Conservation (phyloP, 1,140 invertebrate genomes). For the Bombus pyrosoma region DNA sequence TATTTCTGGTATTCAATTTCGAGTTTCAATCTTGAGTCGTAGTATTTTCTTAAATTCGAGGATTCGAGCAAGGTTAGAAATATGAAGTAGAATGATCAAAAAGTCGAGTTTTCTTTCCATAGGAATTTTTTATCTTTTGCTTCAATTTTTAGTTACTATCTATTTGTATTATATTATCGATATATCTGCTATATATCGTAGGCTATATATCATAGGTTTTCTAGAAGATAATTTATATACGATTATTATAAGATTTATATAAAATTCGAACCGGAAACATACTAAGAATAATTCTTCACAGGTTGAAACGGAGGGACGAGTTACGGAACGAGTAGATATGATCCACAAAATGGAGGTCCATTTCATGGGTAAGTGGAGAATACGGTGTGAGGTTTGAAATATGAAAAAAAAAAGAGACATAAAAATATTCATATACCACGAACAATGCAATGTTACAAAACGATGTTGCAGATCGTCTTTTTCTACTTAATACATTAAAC, state of each 20-base stretch:
- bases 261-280: not conserved
- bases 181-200: not conserved
- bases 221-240: not conserved
- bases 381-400: slow-evolving; percentile 45
- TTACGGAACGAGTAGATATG: slow-evolving; percentile 74
- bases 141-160: not conserved
- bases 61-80: too few relatives aligned
- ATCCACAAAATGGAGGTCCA: slow-evolving; percentile 76
- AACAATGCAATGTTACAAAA: slow-evolving; percentile 13
- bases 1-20: too few relatives aligned
- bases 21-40: too few relatives aligned
- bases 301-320: slow-evolving; percentile 73
- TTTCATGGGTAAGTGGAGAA: slow-evolving; percentile 77
- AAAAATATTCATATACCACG: slow-evolving; percentile 3
- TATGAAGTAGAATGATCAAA: not conserved
- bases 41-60: too few relatives aligned
- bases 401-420: not conserved
- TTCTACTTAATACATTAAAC: not conserved
- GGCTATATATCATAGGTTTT: not conserved
- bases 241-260: not conserved
- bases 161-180: not conserved
- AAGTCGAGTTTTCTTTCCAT: not conserved
- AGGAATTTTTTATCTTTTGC: not conserved
- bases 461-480: slow-evolving; percentile 3
- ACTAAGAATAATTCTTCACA: slow-evolving; percentile 41